phyloP scores from a whole-genome alignment of 2,797 vertebrate species.

The Lindbergichthys nudifrons region DNA sequence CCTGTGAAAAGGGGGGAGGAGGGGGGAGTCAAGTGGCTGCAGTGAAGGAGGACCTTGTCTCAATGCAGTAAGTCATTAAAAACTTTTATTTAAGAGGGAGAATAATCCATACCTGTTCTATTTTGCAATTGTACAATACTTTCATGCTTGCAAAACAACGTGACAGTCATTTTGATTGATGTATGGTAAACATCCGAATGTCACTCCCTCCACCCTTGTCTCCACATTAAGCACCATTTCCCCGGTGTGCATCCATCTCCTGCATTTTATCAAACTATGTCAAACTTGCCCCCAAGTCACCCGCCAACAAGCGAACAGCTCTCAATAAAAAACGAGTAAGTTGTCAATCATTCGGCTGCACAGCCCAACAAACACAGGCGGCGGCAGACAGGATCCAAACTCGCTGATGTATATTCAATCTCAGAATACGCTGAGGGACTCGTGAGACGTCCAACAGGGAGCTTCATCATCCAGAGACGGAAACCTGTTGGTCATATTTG shows the following conservation, averaged over 20 bases:
- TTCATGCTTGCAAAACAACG: neutral
- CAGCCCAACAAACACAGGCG: slow-evolving; percentile 17
- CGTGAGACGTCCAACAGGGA: slow-evolving; percentile 5
- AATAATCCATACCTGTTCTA: neutral
- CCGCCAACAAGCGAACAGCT: slow-evolving; percentile 37
- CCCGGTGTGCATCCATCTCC: slow-evolving; percentile 33
- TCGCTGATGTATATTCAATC: neutral
- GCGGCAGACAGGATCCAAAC: neutral
- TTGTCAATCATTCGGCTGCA: slow-evolving; percentile 55
- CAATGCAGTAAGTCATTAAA: neutral
- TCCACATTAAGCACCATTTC: slow-evolving; percentile 47
- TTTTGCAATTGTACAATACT: neutral
- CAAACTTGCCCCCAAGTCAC: slow-evolving; percentile 47
- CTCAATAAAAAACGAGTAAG: slow-evolving; percentile 44
- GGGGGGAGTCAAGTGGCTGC: slow-evolving; percentile 8
- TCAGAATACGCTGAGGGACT: neutral
- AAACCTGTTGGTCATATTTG: neutral
- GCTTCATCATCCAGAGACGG: neutral
- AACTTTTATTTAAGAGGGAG: neutral
- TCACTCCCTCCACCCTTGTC: slow-evolving; percentile 9
- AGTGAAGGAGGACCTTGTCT: slow-evolving; percentile 7
- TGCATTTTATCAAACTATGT: slow-evolving; percentile 55
- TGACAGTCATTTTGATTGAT: slow-evolving; percentile 44
- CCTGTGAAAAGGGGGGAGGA: neutral
- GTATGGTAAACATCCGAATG: slow-evolving; percentile 21